These are phyloP conservation scores for Apoderus coryli DNA, from an alignment of 2,888 invertebrate genomes.

Conservation along the genomic window DNA sequence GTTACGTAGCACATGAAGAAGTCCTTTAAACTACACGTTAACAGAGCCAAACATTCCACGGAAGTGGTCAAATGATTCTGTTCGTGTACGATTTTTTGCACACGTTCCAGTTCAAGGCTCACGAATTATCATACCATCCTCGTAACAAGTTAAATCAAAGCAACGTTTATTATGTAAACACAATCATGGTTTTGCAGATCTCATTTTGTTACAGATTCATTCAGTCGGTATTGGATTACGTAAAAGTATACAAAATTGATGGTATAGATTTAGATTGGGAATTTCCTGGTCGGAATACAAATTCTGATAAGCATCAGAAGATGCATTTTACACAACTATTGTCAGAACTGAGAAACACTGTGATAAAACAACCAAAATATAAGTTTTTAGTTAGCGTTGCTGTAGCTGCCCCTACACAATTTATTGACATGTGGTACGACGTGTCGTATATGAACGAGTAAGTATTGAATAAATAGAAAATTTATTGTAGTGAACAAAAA, in stretches of 20 bases:
- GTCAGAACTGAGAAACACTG: constrained; percentile 49
- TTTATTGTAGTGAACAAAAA: neutral
- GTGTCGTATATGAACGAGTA: constrained; percentile 60
- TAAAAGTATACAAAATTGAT: constrained; percentile 43
- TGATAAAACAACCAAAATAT: constrained; percentile 34
- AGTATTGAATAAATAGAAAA: constrained; percentile 18
- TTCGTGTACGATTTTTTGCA: too few species aligned
- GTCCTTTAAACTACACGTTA: too few species aligned
- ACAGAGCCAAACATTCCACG: too few species aligned
- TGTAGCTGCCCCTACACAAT: constrained; percentile 61
- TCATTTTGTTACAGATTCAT: constrained; percentile 40
- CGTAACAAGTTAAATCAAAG: too few species aligned
- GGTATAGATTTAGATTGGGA: constrained; percentile 79
- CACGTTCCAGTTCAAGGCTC: too few species aligned
- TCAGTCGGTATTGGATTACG: constrained; percentile 34
- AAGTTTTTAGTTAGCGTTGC: constrained; percentile 55
- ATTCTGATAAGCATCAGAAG: constrained; percentile 39
- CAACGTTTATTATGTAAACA: too few species aligned
- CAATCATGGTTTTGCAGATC: too few species aligned
- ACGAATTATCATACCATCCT: too few species aligned
- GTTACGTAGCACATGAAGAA: neutral
- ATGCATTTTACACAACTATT: constrained; percentile 62
- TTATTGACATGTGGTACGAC: constrained; percentile 65
- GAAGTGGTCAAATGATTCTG: too few species aligned
- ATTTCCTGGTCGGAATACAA: constrained; percentile 47